Conservation (phyloP, 2,797 vertebrate species). For the Catharus ustulatus region DNA sequence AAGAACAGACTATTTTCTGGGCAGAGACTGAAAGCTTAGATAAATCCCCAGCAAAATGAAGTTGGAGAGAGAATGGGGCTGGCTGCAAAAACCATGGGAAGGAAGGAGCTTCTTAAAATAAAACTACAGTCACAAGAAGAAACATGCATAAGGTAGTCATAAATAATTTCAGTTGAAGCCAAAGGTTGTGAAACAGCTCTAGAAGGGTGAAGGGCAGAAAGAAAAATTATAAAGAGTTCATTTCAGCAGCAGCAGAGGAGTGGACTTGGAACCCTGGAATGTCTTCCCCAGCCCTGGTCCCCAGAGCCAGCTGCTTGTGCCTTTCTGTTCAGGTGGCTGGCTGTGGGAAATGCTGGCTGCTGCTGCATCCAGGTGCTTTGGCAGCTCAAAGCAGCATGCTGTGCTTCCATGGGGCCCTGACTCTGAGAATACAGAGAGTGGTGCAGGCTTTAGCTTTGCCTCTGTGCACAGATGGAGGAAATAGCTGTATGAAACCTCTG, state of each 20-base stretch:
- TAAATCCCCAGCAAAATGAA: constrained; percentile 7
- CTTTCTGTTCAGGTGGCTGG: neutral
- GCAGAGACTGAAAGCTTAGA: neutral
- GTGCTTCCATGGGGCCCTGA: neutral
- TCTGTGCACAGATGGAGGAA: neutral
- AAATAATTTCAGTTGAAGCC: neutral
- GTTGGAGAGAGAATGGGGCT: neutral
- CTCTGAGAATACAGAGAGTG: neutral
- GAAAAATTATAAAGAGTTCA: neutral
- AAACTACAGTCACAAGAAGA: neutral
- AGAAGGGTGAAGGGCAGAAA: neutral
- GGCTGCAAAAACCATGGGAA: neutral
- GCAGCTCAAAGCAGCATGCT: neutral
- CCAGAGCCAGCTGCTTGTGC: neutral
- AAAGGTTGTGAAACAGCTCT: neutral
- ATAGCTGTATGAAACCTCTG: neutral
- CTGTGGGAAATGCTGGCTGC: neutral
- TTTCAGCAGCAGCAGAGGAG: neutral
- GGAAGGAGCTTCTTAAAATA: neutral
- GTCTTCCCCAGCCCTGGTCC: neutral
- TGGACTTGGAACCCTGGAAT: neutral
- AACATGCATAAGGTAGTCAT: neutral
- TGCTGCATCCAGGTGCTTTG: neutral
- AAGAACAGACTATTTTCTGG: constrained; percentile 31
- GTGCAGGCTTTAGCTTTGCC: neutral